phyloP scores from a whole-genome alignment of 2,888 invertebrate species.

The Nyleta sp. region DNA sequence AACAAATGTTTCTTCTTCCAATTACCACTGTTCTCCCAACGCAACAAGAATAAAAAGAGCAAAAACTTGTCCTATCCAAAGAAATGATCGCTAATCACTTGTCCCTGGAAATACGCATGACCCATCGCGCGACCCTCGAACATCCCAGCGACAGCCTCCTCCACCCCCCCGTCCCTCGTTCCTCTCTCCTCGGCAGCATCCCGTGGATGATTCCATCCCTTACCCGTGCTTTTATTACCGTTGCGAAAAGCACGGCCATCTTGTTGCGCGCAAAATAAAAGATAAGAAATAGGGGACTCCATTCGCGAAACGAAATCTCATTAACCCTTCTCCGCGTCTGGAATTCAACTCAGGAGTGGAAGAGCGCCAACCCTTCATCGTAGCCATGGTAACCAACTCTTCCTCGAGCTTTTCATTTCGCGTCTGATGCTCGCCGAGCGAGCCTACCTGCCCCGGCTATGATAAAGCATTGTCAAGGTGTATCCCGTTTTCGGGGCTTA shows the following conservation, averaged over 20 bases:
- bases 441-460: constrained; percentile 55
- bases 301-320: constrained; percentile 68
- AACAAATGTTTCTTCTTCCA: too few relatives aligned
- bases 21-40: too few relatives aligned
- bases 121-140: too few relatives aligned
- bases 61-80: too few relatives aligned
- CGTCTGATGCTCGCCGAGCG: constrained; percentile 45
- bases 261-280: constrained; percentile 62
- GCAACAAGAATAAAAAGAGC: too few relatives aligned
- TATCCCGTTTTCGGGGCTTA: constrained; percentile 30
- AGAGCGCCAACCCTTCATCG: constrained; percentile 66
- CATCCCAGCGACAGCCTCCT: too few relatives aligned
- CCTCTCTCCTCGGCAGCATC: too few relatives aligned
- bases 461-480: constrained; percentile 41
- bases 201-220: too few relatives aligned
- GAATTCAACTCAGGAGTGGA: constrained; percentile 63
- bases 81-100: too few relatives aligned
- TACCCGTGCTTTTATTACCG: constrained; percentile 48
- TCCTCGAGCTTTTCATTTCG: constrained; percentile 60
- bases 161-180: too few relatives aligned
- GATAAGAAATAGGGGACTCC: constrained; percentile 64
- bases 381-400: constrained; percentile 67
- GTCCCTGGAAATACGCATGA: too few relatives aligned
- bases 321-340: constrained; percentile 65
- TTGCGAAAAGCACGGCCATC: constrained; percentile 62